phyloP scores from a whole-genome alignment of 2,888 invertebrate species.

The Congeria kusceri region DNA sequence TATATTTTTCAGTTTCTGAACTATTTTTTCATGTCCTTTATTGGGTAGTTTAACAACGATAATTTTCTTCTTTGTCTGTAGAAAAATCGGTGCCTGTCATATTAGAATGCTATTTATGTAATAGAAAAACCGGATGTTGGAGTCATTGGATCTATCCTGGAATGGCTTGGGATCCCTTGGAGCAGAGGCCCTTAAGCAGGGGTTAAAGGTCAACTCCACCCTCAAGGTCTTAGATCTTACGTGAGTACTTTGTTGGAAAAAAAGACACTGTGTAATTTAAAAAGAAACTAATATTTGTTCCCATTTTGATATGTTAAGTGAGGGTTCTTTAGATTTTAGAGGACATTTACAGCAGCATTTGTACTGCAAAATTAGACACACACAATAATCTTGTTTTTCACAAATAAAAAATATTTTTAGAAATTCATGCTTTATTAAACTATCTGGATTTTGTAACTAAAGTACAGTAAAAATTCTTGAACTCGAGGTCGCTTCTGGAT shows the following conservation, averaged over 20 bases:
- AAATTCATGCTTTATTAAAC: no score
- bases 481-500: no score
- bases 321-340: background rate
- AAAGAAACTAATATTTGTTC: background rate
- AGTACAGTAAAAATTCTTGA: no score
- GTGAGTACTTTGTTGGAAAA: slow-evolving; percentile 63
- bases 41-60: no score
- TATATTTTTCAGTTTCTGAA: no score
- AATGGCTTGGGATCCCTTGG: slow-evolving; percentile 80
- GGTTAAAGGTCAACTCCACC: slow-evolving; percentile 75
- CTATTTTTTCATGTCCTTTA: no score
- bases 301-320: background rate
- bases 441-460: no score
- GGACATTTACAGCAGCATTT: background rate
- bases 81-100: no score
- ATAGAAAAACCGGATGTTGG: slow-evolving; percentile 78
- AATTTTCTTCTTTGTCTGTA: no score
- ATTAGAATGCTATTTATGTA: no score
- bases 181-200: slow-evolving; percentile 71
- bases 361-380: background rate
- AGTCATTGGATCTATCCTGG: slow-evolving; percentile 83
- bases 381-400: no score
- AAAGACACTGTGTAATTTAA: background rate
- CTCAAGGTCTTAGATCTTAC: slow-evolving; percentile 81
- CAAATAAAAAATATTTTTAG: no score